These are phyloP conservation scores for Myzus persicae DNA, from an alignment of 1,140 invertebrate genomes.

Conservation along the genomic window DNA sequence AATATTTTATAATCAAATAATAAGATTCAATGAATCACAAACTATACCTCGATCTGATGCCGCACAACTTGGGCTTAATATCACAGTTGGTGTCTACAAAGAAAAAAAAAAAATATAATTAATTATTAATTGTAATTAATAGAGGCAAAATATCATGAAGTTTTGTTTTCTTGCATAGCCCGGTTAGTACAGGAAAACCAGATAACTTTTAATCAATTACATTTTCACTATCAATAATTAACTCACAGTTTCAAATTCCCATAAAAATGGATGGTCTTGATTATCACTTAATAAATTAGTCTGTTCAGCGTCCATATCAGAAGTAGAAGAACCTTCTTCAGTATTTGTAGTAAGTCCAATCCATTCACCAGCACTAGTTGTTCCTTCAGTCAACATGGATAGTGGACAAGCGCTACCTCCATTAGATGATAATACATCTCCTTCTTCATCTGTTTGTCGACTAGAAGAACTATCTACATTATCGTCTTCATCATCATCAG, in stretches of 20 bases:
- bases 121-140: too few relatives aligned
- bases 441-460: constrained; percentile 70
- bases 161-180: neutral
- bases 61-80: constrained; percentile 74
- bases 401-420: constrained; percentile 65
- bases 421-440: constrained; percentile 65
- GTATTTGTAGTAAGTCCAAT: constrained; percentile 85
- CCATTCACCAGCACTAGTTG: constrained; percentile 82
- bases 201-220: too few relatives aligned
- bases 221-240: neutral
- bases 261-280: constrained; percentile 72
- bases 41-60: constrained; percentile 76
- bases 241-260: constrained; percentile 75
- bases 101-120: constrained; percentile 59
- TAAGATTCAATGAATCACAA: constrained; percentile 4
- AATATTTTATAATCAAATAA: constrained; percentile 9
- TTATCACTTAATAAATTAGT: constrained; percentile 66
- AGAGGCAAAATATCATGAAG: neutral
- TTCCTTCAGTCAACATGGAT: constrained; percentile 66
- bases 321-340: constrained; percentile 83
- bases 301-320: constrained; percentile 72
- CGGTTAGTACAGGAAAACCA: too few relatives aligned
- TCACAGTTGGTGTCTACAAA: constrained; percentile 71
- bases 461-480: constrained; percentile 60
- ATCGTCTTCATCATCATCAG: constrained; percentile 47